Evolutionary conservation across 2,113 vertebrate genomes (phyloP).

Genomic region (Hippotragus niger): DNA sequence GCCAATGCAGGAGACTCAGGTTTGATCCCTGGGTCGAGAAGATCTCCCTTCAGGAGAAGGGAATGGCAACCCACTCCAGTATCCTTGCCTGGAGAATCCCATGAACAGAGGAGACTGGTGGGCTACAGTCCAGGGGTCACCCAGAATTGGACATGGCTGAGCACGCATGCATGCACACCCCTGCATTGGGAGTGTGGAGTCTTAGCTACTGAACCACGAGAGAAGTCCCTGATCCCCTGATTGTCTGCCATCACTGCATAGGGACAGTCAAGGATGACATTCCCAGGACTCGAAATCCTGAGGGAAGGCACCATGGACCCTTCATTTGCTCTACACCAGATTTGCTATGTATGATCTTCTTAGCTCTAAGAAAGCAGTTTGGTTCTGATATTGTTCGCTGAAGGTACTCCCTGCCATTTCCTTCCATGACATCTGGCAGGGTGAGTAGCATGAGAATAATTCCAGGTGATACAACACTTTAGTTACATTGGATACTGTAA

Average conservation of each 20-base stretch:
- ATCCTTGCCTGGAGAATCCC: not conserved
- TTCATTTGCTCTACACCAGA: not conserved
- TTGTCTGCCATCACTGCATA: not conserved
- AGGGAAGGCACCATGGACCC: not conserved
- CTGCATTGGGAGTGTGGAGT: not conserved
- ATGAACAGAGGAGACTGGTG: not conserved
- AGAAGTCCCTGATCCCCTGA: not conserved
- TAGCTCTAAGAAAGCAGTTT: not conserved
- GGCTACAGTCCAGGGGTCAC: not conserved
- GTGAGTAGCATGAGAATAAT: not conserved
- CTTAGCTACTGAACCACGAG: not conserved
- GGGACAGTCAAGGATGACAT: not conserved
- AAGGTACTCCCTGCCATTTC: not conserved
- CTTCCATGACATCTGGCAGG: not conserved
- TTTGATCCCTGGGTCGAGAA: not conserved
- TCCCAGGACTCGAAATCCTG: not conserved
- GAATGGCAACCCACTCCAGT: not conserved
- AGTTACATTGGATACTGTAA: not conserved
- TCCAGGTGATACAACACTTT: conserved; percentile 7
- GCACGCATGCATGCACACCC: not conserved
- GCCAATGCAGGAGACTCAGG: not conserved
- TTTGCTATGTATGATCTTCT: not conserved
- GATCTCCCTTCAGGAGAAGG: not conserved
- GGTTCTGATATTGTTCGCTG: not conserved
- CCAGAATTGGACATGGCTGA: not conserved